Evolutionary conservation across 2,797 vertebrate genomes (phyloP), one percentile per base, ranked within the genome.

Genomic region (Scleropages formosus): DNA sequence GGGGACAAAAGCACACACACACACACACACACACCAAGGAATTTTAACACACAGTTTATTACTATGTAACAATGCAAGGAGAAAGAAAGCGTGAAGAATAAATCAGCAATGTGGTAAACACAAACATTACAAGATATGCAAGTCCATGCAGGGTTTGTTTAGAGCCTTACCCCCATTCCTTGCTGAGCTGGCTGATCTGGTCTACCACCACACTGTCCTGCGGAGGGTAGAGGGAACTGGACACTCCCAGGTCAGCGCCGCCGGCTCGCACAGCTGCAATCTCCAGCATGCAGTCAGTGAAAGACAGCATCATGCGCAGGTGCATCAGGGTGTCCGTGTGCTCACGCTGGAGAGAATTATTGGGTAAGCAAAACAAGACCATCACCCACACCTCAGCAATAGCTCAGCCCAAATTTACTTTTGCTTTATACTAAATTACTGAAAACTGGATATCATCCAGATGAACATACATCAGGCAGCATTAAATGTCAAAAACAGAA

Each of bases 131-230:
- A n/a, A n/a, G n/a, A 16, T 9, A 7, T 12, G 1, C 4, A 12
- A 0, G 61, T 66, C 22, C 18, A 15, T 4, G 13, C 10, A 16
- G 46, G 24, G 39, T 24, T 31, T 24, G 11, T 31, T 62, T 26
- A 15, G 0, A 76, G 81, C 18, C 85, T 89, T 82, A 99, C 97
- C 97, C 96, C 97, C 97, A 99, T 53, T 98, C 97, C 83, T 93
- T 98, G 91, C 96, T 98, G 81, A 99, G 94, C 82, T 95, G 97
- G 88, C 96, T 97, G 84, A 98, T 98, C 91, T 98, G 95, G 89
- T 98, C 96, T 69, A 99, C 96, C 0, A 99, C 94, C 75, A 97
- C 93, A 9, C 96, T 98, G 85, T 98, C 97, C 78, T 97, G 97
- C 47, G 96, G 94, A n/a, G 95, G 95, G 85, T 96, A 98, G 46